Evolutionary conservation across 1,140 invertebrate species (phyloP), one percentile per base, ranked within the genome.

Genomic region (Pseudomyrmex gracilis): DNA sequence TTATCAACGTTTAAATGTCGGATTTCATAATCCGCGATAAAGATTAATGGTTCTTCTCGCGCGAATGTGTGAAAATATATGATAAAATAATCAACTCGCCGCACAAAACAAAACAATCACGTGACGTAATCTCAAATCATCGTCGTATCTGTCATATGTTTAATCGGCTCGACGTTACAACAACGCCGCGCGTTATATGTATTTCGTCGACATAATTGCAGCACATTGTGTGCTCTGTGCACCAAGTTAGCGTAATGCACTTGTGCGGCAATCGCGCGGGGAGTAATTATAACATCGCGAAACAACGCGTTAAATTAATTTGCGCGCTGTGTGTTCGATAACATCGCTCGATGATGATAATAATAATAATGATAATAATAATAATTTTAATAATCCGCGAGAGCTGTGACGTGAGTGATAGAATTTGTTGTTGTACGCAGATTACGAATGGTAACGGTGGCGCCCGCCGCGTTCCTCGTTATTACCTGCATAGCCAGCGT

Each of bases 391-490:
- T 66, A 47, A 13, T 13, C 55, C 57, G 53, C 12, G 57, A 43
- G 7, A n/a, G 15, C 13, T 7, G 22, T 9, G 20, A 22, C 7
- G n/a, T 4, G n/a, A 55, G 10, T 82, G 58, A 85, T 61, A 57
- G 22, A 53, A 2, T 67, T 60, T 78, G n/a, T 87, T 74, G 10
- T 70, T 60, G 24, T 34, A 61, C 95, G 96, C 83, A 97, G 97
- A 86, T 92, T 97, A 58, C 94, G 96, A 53, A 96, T 97, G 84
- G 96, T 96, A 73, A 96, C 96, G 12, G 97, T 98, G 64, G 96
- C 97, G n/a, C 96, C 96, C 47, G 95, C 95, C 73, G 97, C 97
- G 2, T 98, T 97, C 92, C 94, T 96, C 68, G 95, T 95, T 22
- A 95, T 97, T 24, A 95, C 96, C 2, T 95, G 95, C 58, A 92